Conservation (phyloP, 2,797 vertebrate species). For the Anniella stebbinsi region DNA sequence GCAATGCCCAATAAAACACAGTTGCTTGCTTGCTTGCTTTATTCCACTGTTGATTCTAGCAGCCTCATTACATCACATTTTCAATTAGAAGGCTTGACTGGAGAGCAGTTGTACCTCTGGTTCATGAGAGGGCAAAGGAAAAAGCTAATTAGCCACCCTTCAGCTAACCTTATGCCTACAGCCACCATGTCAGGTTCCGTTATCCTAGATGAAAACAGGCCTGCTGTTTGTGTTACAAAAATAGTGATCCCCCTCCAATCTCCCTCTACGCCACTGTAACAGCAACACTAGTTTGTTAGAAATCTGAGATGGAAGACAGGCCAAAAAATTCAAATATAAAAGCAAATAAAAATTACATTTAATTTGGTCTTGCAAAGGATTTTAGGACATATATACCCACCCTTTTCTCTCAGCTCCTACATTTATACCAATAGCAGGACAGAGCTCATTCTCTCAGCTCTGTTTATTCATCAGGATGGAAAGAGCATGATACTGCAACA, state of each 20-base stretch:
- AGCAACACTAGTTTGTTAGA: background rate
- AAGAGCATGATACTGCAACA: background rate
- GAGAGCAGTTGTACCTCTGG: slow-evolving; percentile 19
- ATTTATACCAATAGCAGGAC: background rate
- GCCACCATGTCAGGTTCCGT: slow-evolving; percentile 10
- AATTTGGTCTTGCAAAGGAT: background rate
- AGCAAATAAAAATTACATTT: background rate
- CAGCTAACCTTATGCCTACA: slow-evolving; percentile 25
- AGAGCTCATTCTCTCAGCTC: background rate
- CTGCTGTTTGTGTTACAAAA: slow-evolving; percentile 13
- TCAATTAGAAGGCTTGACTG: slow-evolving; percentile 43
- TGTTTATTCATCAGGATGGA: background rate
- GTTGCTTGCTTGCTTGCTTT: slow-evolving; percentile 34
- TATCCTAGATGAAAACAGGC: slow-evolving; percentile 12
- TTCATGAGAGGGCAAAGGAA: slow-evolving; percentile 36
- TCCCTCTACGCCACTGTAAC: background rate
- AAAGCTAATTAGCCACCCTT: slow-evolving; percentile 29
- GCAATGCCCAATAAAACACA: slow-evolving; percentile 8
- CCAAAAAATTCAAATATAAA: slow-evolving; percentile 5
- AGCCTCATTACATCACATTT: slow-evolving; percentile 24
- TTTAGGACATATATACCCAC: background rate
- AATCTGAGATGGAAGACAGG: background rate
- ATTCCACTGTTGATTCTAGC: accelerated
- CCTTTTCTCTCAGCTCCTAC: background rate
- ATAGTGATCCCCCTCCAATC: background rate